These are phyloP conservation scores for Prunella strophiata DNA, from an alignment of 2,797 vertebrate species.

Conservation along the genomic window DNA sequence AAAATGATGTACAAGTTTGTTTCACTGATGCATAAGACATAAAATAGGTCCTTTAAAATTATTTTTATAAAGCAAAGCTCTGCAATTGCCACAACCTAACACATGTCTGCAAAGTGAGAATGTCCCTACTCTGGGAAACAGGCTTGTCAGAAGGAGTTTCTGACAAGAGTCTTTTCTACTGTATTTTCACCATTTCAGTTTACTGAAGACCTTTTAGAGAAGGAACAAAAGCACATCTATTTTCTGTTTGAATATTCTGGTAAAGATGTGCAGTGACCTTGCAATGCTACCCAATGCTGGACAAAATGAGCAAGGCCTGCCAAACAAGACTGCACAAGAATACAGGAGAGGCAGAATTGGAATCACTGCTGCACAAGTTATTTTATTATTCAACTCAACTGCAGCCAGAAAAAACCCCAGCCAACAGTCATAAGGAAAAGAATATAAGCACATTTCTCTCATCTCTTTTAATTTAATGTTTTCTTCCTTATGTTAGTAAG, in stretches of 20 bases:
- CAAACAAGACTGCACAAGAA: not conserved
- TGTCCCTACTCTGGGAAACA: not conserved
- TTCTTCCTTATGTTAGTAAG: not conserved
- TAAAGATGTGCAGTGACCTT: constrained; percentile 22
- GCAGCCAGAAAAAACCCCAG: constrained; percentile 20
- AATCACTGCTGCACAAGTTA: constrained; percentile 23
- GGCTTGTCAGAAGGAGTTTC: not conserved
- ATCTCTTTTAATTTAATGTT: not conserved
- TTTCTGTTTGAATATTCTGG: constrained; percentile 5
- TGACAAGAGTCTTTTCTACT: not conserved
- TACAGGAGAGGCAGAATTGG: not conserved
- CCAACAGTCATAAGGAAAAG: constrained; percentile 7
- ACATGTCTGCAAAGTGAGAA: not conserved
- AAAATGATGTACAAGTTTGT: not conserved
- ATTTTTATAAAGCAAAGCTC: not conserved
- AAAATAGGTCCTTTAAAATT: not conserved
- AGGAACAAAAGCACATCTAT: not conserved
- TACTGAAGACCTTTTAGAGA: not conserved
- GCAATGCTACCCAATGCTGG: not conserved
- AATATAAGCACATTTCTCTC: not conserved
- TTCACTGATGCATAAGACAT: not conserved
- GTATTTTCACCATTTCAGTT: constrained; percentile 3
- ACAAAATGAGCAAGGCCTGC: constrained; percentile 4
- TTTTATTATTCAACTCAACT: not conserved
- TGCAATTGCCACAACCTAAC: not conserved